phyloP scores from a whole-genome alignment of 2,113 vertebrate genomes.

The human region GRCh38 chr1:245349001-245349500 shows the following conservation, averaged over 20 bases:
- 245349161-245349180: background rate
- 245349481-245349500: conserved; percentile 58
- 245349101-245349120: background rate
- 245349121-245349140: background rate
- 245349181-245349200: background rate
- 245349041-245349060: background rate
- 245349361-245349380: conserved; percentile 56
- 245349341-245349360: conserved; percentile 45
- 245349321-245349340: conserved; percentile 56
- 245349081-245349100: background rate
- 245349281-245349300: background rate
- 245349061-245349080: background rate
- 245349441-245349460: conserved; percentile 65
- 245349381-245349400: conserved; percentile 53
- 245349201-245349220: background rate
- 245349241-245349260: background rate
- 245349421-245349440: conserved; percentile 68
- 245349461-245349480: conserved; percentile 59
- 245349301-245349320: conserved; percentile 1
- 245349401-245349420: conserved; percentile 68
- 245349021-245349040: fast-evolving
- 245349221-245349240: background rate
- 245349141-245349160: background rate
- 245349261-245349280: conserved; percentile 1
- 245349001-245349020: fast-evolving